Conservation (phyloP, 2,888 invertebrate genomes). For the Hofmannophila pseudospretella region DNA sequence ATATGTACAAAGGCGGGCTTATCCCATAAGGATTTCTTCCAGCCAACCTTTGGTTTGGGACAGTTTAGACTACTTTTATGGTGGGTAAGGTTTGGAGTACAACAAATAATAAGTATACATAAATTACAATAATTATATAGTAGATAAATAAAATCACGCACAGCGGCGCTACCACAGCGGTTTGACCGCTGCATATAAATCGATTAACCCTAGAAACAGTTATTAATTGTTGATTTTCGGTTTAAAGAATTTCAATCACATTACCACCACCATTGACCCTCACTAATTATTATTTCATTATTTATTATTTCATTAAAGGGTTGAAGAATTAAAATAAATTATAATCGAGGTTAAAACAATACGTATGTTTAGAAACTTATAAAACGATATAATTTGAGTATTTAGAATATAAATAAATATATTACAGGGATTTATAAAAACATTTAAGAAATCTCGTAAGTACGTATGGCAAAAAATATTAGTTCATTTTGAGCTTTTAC, state of each 20-base stretch:
- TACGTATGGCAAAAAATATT: slow-evolving; percentile 28
- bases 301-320: not conserved
- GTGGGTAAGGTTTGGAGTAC: too few species aligned
- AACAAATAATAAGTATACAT: too few species aligned
- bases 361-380: not conserved
- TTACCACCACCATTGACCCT: slow-evolving; percentile 7
- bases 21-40: too few species aligned
- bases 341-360: not conserved
- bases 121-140: too few species aligned
- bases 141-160: too few species aligned
- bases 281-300: not conserved
- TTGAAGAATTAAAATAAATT: slow-evolving; percentile 1
- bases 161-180: too few species aligned
- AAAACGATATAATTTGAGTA: slow-evolving; percentile 1
- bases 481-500: slow-evolving; percentile 24
- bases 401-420: not conserved
- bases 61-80: too few species aligned
- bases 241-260: too few species aligned
- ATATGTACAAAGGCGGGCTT: too few species aligned
- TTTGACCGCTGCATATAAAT: not conserved
- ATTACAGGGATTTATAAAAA: slow-evolving; percentile 1
- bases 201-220: not conserved
- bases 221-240: slow-evolving; percentile 8
- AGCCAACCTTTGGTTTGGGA: too few species aligned
- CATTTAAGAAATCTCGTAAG: slow-evolving; percentile 32